Evolutionary conservation across 2,797 vertebrate genomes (phyloP).

Genomic region (Euthynnus affinis): DNA sequence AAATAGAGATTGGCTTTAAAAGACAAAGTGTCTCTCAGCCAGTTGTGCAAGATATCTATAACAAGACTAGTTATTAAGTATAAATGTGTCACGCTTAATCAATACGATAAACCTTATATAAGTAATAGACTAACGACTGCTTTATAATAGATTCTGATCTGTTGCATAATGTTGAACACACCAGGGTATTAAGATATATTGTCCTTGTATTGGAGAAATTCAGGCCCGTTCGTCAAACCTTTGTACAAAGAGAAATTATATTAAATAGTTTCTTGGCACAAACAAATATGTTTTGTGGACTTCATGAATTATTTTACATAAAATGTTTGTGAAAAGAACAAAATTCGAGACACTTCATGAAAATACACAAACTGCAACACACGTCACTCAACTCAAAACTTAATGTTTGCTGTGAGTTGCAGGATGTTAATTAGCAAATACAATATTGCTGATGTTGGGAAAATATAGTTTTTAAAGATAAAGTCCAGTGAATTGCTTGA

Average conservation of each 20-base stretch:
- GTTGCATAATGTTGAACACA: background rate
- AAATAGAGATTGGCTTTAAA: background rate
- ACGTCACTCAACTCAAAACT: no score
- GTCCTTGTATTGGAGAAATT: no score
- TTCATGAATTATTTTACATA: no score
- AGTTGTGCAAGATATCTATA: background rate
- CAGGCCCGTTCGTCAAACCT: no score
- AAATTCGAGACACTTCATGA: no score
- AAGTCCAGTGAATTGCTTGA: background rate
- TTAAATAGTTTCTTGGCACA: no score
- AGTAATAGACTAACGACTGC: background rate
- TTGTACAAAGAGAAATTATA: no score
- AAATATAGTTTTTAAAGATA: background rate
- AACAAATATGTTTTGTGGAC: no score
- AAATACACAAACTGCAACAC: no score
- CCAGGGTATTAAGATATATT: no score
- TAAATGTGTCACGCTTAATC: background rate
- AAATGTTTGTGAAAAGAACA: no score
- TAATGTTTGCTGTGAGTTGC: background rate
- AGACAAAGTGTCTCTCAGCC: background rate
- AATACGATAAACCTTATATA: background rate
- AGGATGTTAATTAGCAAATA: background rate
- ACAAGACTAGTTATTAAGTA: background rate
- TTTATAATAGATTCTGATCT: background rate
- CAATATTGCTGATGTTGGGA: background rate